Evolutionary conservation across 1,140 invertebrate genomes (phyloP).

Genomic region (Trichonephila clavipes): DNA sequence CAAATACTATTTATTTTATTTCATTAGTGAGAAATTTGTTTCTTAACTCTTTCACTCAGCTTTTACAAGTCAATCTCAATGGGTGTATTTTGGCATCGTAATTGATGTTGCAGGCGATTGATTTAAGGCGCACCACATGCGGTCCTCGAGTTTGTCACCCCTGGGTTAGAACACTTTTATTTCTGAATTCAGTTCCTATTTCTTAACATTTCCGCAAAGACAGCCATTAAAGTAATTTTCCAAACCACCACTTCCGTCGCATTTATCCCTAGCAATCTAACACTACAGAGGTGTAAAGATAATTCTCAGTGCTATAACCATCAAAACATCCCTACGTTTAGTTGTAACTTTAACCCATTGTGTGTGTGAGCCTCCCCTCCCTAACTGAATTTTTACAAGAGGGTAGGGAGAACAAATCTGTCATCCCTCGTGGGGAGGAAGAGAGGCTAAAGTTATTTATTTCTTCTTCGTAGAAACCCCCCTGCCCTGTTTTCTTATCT

Average conservation of each 20-base stretch:
- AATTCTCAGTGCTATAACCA: background rate
- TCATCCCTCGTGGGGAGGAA: background rate
- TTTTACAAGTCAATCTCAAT: no score
- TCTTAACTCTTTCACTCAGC: no score
- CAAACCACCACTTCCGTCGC: background rate
- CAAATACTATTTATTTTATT: no score
- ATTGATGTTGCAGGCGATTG: no score
- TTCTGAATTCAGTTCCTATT: no score
- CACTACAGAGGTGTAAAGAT: background rate
- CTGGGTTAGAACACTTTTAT: no score
- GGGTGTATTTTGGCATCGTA: no score
- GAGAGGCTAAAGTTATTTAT: background rate
- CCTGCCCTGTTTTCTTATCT: background rate
- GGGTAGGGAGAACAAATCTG: slow-evolving; percentile 3
- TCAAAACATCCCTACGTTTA: background rate
- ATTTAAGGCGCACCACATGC: no score
- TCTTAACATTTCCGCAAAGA: background rate
- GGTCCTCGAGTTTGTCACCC: no score
- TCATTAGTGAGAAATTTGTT: no score
- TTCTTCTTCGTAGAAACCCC: background rate
- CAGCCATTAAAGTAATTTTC: background rate
- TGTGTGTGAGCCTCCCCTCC: background rate
- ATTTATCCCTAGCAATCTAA: background rate
- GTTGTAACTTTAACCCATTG: background rate
- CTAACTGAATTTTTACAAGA: background rate